phyloP scores from a whole-genome alignment of 2,888 invertebrate genomes.

The Lordiphosa fenestrarum region DNA sequence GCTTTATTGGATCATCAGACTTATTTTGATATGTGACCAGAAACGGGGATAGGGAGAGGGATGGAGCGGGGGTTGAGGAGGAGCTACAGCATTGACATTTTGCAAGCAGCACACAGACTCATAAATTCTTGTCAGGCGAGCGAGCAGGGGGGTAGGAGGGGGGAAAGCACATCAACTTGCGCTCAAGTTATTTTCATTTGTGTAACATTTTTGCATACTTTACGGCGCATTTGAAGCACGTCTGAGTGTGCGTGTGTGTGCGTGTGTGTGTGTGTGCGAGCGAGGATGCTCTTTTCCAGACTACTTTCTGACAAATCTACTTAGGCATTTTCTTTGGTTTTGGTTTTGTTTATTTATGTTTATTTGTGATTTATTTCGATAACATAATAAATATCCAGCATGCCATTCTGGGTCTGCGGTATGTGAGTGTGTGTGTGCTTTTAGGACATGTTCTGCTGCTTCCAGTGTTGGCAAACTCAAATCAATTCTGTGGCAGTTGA shows the following conservation, averaged over 20 bases:
- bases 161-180: conserved; percentile 59
- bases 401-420: conserved; percentile 22
- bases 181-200: conserved; percentile 71
- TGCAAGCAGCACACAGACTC: conserved; percentile 52
- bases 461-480: conserved; percentile 1
- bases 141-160: conserved; percentile 15
- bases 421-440: conserved; percentile 14
- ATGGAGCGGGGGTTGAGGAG: not conserved
- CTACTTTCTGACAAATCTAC: conserved; percentile 74
- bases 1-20: conserved; percentile 78
- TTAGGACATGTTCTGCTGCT: conserved; percentile 20
- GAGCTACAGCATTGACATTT: conserved; percentile 61
- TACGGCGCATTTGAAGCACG: conserved; percentile 69
- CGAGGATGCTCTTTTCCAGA: conserved; percentile 50
- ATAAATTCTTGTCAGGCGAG: conserved; percentile 67
- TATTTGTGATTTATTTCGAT: conserved; percentile 74
- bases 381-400: conserved; percentile 66
- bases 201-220: conserved; percentile 72
- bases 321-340: conserved; percentile 68
- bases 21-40: conserved; percentile 72
- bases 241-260: conserved; percentile 13
- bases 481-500: conserved; percentile 6
- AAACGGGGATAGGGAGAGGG: conserved; percentile 19
- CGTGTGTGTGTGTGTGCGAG: conserved; percentile 22
- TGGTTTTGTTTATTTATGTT: conserved; percentile 72